Evolutionary conservation across 2,797 vertebrate species (phyloP), one percentile per base, ranked within the genome.

Genomic region (Acipenser transmontanus): DNA sequence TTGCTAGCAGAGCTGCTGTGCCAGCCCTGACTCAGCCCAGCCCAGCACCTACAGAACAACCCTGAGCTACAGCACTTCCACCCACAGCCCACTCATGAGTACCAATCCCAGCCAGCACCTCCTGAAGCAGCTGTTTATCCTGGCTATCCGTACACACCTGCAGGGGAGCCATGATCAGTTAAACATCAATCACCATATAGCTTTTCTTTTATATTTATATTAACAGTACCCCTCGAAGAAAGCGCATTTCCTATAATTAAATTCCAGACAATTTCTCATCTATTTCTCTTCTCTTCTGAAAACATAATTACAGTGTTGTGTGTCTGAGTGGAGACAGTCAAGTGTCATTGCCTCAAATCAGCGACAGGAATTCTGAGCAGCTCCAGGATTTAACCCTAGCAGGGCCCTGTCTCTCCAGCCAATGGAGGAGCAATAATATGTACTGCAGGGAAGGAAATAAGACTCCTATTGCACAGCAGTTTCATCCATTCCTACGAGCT

Each of bases 131-230:
- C 8, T 54, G 52, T 7, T 54, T n/a, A 54, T 54, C 6, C 52
- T 54, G 8, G n/a, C 7, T 54, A 54, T n/a, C 8, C 52, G 7
- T 54, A n/a, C 34, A 34, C 34, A 34, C 34, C 17, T 61, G 7
- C 6, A 7, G 12, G 60, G 17, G 17, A 34, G 2, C 6, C 47
- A 12, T 34, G 7, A 17, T 61, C 34, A 61, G 14, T 61, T n/a
- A 61, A 61, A 61, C 60, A 61, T 61, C 11, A 12, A 61, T 61
- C 60, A 61, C 11, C 8, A 34, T 2, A 61, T 61, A 17, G 34
- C 34, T 17, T 61, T 61, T 17, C 60, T 61, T 61, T n/a, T 61
- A 61, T 61, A 14, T 60, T 61, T 47, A 61, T 61, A 61, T 61
- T 61, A 61, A 34, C 47, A 34, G 8, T 61, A 13, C 60, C 60